phyloP scores from a whole-genome alignment of 1,140 invertebrate genomes.

The Agrypnia vestita region DNA sequence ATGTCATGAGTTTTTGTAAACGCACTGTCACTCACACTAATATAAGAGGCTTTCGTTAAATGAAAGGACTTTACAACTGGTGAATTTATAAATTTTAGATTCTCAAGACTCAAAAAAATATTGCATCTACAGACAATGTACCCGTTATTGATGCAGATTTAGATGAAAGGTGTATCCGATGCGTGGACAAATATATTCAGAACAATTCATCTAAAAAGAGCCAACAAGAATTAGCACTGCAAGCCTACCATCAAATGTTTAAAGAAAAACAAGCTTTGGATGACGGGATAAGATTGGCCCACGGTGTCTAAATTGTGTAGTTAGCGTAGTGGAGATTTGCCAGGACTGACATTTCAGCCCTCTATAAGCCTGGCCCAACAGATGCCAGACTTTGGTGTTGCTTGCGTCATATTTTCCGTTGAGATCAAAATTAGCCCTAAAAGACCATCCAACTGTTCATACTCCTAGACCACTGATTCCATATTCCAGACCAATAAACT shows the following conservation, averaged over 20 bases:
- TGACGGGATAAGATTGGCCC: slow-evolving; percentile 77
- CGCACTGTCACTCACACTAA: too few relatives aligned
- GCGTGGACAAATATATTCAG: slow-evolving; percentile 76
- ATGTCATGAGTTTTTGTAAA: too few relatives aligned
- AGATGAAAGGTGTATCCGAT: slow-evolving; percentile 72
- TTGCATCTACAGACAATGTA: background rate
- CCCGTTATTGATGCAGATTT: slow-evolving; percentile 61
- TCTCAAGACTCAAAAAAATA: background rate
- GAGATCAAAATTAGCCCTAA: too few relatives aligned
- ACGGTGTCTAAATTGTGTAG: slow-evolving; percentile 71
- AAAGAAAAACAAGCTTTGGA: slow-evolving; percentile 74
- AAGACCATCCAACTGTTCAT: too few relatives aligned
- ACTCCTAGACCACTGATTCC: too few relatives aligned
- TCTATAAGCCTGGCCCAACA: too few relatives aligned
- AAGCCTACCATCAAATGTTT: slow-evolving; percentile 77
- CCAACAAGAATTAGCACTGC: slow-evolving; percentile 77
- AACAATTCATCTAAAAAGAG: slow-evolving; percentile 75
- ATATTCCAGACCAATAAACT: too few relatives aligned
- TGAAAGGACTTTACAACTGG: too few relatives aligned
- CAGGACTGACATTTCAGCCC: too few relatives aligned
- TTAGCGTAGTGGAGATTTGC: slow-evolving; percentile 53
- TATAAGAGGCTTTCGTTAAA: too few relatives aligned
- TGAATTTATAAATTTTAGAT: background rate
- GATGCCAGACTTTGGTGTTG: too few relatives aligned
- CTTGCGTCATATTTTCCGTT: too few relatives aligned